Base-by-base conservation (phyloP, 37 sponge, comb jelly and placozoan species). In the Oopsacas minuta region DNA sequence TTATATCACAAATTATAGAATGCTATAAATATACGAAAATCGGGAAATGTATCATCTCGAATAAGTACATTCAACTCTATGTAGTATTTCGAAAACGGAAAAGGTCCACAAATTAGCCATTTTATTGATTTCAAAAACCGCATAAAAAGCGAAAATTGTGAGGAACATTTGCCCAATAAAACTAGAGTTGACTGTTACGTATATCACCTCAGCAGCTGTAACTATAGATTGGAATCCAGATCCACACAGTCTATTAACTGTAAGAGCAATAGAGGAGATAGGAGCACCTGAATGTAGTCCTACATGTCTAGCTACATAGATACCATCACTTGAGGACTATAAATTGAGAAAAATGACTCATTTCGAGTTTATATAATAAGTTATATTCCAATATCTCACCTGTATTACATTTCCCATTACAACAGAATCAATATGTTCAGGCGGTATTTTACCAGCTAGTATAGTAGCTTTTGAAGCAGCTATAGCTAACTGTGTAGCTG, bases 211-310 rank as follows among this genome's bases (percentile, higher is more conserved):
- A 38, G 94, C 91, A 75, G 87, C 99, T 83, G 85, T 97, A 87
- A 97, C 85, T 37, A 97, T 86, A 37, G 95, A 87, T 88, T 97
- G 99, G 85, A 97, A 97, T 35, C 99, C 99, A 38, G 95, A 93
- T 3, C 99, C 99, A 86, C 99, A 97, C 39, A 95, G 86, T 52
- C 94, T 85, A 90, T 97, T 97, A 37, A 97, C 85, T 49, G 96
- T 93, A 35, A 95, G 90, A 1, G 95, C 99, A 20, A 90, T 88
- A 10, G 83, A 36, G 28, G 87, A 51, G 0, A 85, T 38, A 37
- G 91, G 95, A 37, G 93, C 87, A 15, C 95, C 95, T 36, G 88
- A 69, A 86, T 86, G 91, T 53, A 95, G 90, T 0, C 69, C 93
- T 38, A 86, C 92, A 85, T 95, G 96, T 10, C 96, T 88, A 53